Percentiles rank a stretch among this genome's conserved stretches.
phyloP scores from a whole-genome alignment of 2,797 vertebrate species.

The Tragopan temminckii region DNA sequence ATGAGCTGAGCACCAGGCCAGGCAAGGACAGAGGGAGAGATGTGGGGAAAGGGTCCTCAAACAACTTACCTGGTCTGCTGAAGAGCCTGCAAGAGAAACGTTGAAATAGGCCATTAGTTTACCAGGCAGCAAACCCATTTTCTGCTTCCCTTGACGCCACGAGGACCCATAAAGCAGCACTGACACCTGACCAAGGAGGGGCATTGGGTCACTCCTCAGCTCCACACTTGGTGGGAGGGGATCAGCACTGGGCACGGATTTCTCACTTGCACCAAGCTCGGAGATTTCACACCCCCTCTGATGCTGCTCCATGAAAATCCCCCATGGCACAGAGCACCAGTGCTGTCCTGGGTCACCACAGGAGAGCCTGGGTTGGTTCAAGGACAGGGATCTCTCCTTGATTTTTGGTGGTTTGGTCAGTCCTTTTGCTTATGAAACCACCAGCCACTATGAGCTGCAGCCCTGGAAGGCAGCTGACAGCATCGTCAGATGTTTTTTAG shows the following conservation, averaged over 20 bases:
- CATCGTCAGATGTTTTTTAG: fast-evolving
- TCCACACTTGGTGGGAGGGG: background rate
- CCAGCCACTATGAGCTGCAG: fast-evolving
- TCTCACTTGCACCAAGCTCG: background rate
- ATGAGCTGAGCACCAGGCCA: fast-evolving
- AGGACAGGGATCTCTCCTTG: background rate
- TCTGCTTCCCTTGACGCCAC: background rate
- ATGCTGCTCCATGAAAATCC: background rate
- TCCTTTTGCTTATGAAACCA: background rate
- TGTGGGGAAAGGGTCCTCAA: background rate
- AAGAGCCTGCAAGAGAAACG: slow-evolving; percentile 72
- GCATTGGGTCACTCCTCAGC: background rate
- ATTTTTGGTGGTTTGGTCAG: background rate
- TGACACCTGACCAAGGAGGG: background rate
- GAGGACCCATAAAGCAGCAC: fast-evolving
- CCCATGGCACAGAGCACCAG: background rate
- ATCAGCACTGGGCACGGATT: background rate
- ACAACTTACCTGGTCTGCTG: slow-evolving; percentile 79
- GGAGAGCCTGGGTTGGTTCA: fast-evolving
- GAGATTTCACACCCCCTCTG: background rate
- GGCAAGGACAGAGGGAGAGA: background rate
- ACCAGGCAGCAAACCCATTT: background rate
- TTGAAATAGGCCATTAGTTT: background rate
- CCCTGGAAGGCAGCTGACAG: background rate
- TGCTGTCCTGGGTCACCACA: fast-evolving